Evolutionary conservation across 2,113 vertebrate genomes (phyloP), one percentile per base, ranked within the genome.

Genomic region (Nansenia antarctica): DNA sequence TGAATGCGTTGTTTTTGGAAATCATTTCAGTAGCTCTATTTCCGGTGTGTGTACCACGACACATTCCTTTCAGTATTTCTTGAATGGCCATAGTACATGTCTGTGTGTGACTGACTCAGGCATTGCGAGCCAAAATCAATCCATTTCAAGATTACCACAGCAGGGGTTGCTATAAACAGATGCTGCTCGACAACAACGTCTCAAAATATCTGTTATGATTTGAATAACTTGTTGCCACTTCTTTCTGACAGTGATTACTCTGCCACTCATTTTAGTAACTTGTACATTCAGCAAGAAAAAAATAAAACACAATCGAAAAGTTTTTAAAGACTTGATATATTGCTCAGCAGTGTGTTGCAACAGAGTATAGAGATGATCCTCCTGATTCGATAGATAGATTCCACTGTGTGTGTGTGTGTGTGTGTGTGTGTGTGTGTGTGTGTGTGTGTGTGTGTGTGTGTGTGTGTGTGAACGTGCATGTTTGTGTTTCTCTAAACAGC

Each of bases 71-170:
- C 30, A 11, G 24, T 30, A 20, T 59, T 59, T 59, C 29, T 14
- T 59, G 57, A 59, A 59, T 59, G 57, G 26, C 24, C 5, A 24
- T 42, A 42, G 3, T 55, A 12, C 24, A 12, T 55, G 12, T 55
- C 53, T 55, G 53, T 12, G 9, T 24, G 6, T 32, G 18, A 34
- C 22, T 42, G 29, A 58, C 55, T 30, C 55, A 58, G n/a, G n/a
- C 55, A 59, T 53, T 8, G 20, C 49, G 18, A 32, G 61, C 37
- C 61, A 52, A 65, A 47, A 65, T 32, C 62, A 65, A 49, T 49
- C 42, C 45, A 22, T 62, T 62, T 24, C 59, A 18, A 59, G 29
- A 34, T 45, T 45, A 65, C 20, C 35, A 27, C 60, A 62, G 35
- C 60, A 62, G 60, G 60, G 35, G n/a, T 14, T 35, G 60, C 11